Base-by-base conservation (phyloP, 2,888 invertebrate species). In the Xylota segnis region DNA sequence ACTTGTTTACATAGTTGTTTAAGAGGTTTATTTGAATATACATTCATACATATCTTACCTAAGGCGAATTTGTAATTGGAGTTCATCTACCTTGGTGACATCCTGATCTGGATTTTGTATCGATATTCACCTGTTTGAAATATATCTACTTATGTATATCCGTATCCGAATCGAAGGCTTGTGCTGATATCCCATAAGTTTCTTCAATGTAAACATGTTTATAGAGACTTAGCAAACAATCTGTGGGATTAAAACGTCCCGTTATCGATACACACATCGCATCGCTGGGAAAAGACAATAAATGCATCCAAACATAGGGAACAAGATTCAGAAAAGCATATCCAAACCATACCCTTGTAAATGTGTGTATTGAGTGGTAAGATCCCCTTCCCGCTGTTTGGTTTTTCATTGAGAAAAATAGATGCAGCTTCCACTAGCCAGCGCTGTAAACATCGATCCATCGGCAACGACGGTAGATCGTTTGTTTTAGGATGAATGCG, bases 401-500 rank as follows among this genome's bases (percentile, higher is more conserved):
- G 43, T 61, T 61, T 61, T 61, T 61, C 63, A 63, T 63, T 63
- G 63, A 63, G 63, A 47, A 63, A 63, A 63, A 63, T 47, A 63
- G 63, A 18, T 47, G 27, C 27, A 27, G 12, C 16, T 29, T 47
- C 16, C 61, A 61, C 12, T n/a, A n/a, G n/a, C 43, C 18, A 37
- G 4, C 59, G 16, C 27, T 45, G 10, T 1, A 37, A 47, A 16
- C 63, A 63, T 45, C 61, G 61, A 63, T 63, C 29, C 63, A 63
- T 45, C 50, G 66, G 16, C 16, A n/a, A 4, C 14, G 14, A 52
- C 63, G 65, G 65, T 18, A 34, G 45, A 50, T 66, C 52, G 66
- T 66, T 66, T 66, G 66, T 66, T 66, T 66, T 66, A 10, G 52
- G 63, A 47, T 47, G 47, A 63, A 63, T 63, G 63, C 63, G 63